Evolutionary conservation across 2,797 vertebrate genomes (phyloP).

Genomic region (Discoglossus pictus): DNA sequence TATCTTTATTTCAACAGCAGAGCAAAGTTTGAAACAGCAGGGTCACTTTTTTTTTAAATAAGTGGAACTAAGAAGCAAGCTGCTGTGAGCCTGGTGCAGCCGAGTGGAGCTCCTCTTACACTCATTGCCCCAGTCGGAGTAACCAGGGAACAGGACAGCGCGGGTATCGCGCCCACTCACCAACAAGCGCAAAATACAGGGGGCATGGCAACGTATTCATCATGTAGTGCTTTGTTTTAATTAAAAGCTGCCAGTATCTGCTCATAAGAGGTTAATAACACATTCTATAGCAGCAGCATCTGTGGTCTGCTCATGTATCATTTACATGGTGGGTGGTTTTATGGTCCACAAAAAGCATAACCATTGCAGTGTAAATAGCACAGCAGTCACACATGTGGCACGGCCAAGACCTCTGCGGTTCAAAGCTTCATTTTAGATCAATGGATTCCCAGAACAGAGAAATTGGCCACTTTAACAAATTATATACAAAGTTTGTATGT

Average conservation of each 20-base stretch:
- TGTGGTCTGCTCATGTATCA: slow-evolving; percentile 53
- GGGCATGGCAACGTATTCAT: too few species aligned
- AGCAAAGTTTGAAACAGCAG: background rate
- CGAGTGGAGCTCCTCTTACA: too few species aligned
- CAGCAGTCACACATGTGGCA: slow-evolving; percentile 33
- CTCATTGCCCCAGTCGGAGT: too few species aligned
- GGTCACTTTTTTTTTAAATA: background rate
- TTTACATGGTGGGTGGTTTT: slow-evolving; percentile 58
- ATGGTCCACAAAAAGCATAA: slow-evolving; percentile 56
- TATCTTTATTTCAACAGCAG: background rate
- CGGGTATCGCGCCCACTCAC: too few species aligned
- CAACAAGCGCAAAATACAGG: too few species aligned
- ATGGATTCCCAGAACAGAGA: background rate
- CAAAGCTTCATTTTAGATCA: background rate
- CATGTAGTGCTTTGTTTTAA: too few species aligned
- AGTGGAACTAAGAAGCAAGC: too few species aligned
- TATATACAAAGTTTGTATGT: too few species aligned
- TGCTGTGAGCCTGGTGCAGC: too few species aligned
- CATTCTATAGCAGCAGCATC: slow-evolving; percentile 39
- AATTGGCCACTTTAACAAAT: too few species aligned
- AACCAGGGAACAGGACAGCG: too few species aligned
- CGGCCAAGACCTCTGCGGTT: background rate
- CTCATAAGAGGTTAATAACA: slow-evolving; percentile 47
- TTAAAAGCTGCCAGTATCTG: too few species aligned
- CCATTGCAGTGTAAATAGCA: slow-evolving; percentile 51